These are phyloP conservation scores for Rhinoraja longicauda DNA, from an alignment of 2,797 vertebrate genomes.

Conservation along the genomic window DNA sequence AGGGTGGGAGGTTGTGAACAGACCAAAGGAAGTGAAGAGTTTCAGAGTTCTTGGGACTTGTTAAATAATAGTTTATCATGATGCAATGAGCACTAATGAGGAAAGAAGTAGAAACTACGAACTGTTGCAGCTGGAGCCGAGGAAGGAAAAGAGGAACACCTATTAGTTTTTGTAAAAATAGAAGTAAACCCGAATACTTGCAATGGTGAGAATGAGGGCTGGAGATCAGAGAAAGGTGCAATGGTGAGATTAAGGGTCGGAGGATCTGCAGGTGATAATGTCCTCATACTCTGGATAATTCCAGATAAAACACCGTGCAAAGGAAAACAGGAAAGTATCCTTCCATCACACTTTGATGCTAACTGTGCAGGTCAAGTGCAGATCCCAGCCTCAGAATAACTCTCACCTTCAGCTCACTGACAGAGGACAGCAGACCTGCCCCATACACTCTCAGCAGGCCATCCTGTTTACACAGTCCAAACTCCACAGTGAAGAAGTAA, in stretches of 20 bases:
- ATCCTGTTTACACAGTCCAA: constrained; percentile 94
- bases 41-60: not conserved
- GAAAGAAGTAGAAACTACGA: not conserved
- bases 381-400: not conserved
- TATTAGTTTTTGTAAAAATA: not conserved
- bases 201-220: not conserved
- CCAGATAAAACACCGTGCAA: not conserved
- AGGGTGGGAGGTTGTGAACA: not conserved
- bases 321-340: not conserved
- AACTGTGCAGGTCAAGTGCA: not conserved
- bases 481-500: constrained; percentile 98
- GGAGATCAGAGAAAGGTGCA: not conserved
- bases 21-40: not conserved
- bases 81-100: not conserved
- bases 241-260: not conserved
- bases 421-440: constrained; percentile 89
- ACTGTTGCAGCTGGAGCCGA: not conserved
- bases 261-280: not conserved
- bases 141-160: not conserved
- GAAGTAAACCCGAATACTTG: not conserved
- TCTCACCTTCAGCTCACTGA: constrained; percentile 81
- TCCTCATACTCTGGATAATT: not conserved
- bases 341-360: not conserved
- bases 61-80: not conserved
- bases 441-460: constrained; percentile 87